These are phyloP conservation scores for Psammodynastes pulverulentus DNA, from an alignment of 2,113 vertebrate species.

Conservation along the genomic window DNA sequence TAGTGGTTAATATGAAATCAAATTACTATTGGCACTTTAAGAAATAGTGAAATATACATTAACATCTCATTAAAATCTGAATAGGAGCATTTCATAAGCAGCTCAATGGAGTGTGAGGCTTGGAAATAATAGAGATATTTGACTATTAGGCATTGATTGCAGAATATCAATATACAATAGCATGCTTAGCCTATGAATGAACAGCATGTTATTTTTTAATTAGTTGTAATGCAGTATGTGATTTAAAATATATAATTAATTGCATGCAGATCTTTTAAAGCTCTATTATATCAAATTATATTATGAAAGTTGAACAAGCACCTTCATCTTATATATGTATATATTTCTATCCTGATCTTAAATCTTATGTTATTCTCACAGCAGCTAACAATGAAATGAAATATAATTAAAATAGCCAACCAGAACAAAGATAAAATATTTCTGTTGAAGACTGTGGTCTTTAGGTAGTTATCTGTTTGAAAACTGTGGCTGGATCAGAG, in stretches of 20 bases:
- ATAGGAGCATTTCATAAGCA: background rate
- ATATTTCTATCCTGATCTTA: background rate
- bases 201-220: background rate
- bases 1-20: background rate
- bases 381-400: background rate
- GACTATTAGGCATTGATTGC: background rate
- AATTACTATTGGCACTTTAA: constrained; percentile 6
- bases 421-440: background rate
- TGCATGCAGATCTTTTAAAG: background rate
- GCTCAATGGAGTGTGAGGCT: background rate
- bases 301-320: background rate
- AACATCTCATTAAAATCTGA: background rate
- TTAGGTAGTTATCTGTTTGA: background rate
- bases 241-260: background rate
- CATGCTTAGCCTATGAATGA: background rate
- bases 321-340: background rate
- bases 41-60: background rate
- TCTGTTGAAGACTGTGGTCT: background rate
- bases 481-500: background rate
- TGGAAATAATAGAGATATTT: background rate
- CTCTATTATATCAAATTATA: background rate
- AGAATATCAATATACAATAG: background rate
- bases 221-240: background rate
- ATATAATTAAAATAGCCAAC: background rate
- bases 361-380: background rate